Percentiles rank a stretch among this genome's conserved stretches.
These are phyloP conservation scores for Agrypnia vestita DNA, from an alignment of 1,140 invertebrate genomes.

Conservation along the genomic window DNA sequence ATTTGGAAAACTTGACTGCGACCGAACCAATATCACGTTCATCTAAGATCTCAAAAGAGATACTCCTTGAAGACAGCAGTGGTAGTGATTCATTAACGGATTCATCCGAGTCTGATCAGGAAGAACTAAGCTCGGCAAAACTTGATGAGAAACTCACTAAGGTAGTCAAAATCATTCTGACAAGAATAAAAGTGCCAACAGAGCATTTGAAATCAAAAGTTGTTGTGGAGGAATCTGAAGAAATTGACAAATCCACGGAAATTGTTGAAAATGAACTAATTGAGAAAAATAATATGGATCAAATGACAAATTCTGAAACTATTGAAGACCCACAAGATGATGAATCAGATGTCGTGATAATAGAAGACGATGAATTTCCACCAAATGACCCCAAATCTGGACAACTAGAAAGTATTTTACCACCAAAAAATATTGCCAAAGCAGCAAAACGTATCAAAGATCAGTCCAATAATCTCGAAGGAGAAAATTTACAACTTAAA, in stretches of 20 bases:
- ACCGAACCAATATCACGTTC: background rate
- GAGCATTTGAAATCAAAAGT: background rate
- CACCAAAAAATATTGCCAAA: background rate
- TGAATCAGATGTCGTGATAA: background rate
- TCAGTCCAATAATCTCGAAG: background rate
- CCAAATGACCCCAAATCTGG: background rate
- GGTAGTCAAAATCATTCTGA: slow-evolving; percentile 3
- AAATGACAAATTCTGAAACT: too few relatives aligned
- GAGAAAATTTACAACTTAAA: background rate
- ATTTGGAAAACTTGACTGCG: background rate
- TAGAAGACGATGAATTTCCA: background rate
- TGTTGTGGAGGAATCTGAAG: background rate
- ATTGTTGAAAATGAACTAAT: background rate
- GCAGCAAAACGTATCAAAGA: background rate
- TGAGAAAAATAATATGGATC: background rate
- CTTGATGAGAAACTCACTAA: background rate
- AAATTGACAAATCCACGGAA: background rate
- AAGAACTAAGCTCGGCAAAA: background rate
- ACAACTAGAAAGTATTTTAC: background rate
- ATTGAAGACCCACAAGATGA: background rate
- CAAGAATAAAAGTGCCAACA: too few relatives aligned
- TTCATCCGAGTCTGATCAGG: background rate
- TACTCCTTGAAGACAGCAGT: slow-evolving; percentile 20
- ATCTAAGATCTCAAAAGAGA: slow-evolving; percentile 7
- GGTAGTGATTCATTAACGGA: background rate